These are phyloP conservation scores for Andrena fulva DNA, from an alignment of 2,888 invertebrate species.

Conservation along the genomic window DNA sequence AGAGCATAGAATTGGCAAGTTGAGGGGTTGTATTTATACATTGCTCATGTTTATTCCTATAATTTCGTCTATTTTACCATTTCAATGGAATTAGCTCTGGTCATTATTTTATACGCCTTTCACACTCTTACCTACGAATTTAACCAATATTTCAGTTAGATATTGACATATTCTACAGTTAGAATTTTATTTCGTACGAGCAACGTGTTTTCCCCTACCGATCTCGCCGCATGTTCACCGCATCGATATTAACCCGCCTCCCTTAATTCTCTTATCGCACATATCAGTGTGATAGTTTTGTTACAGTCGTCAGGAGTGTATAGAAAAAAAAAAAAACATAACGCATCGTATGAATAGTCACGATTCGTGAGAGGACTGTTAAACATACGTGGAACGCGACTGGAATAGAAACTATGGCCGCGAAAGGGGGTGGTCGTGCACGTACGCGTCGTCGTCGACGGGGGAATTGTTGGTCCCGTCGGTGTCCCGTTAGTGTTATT, in stretches of 20 bases:
- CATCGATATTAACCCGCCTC: neutral
- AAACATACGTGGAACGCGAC: conserved; percentile 44
- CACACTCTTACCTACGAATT: neutral
- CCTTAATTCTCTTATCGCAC: neutral
- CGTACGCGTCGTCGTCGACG: conserved; percentile 43
- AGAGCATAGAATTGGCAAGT: neutral
- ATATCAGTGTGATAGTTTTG: conserved; percentile 7
- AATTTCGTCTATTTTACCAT: no score
- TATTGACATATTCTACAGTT: no score
- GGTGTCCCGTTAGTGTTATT: conserved; percentile 50
- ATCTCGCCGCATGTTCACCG: neutral
- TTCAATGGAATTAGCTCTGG: no score
- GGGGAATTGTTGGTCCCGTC: conserved; percentile 53
- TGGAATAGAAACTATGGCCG: conserved; percentile 38
- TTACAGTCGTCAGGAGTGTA: conserved; percentile 16
- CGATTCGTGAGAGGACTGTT: conserved; percentile 52
- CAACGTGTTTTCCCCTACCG: no score
- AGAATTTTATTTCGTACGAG: no score
- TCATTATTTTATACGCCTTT: no score
- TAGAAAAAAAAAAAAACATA: conserved; percentile 48
- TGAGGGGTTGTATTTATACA: neutral
- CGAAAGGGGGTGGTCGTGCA: conserved; percentile 17
- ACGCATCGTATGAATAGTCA: conserved; percentile 53
- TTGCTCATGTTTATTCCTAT: neutral
- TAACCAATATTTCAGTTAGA: neutral